These are phyloP conservation scores for Acanthosoma haemorrhoidale DNA, from an alignment of 2,888 invertebrate genomes.

Conservation along the genomic window DNA sequence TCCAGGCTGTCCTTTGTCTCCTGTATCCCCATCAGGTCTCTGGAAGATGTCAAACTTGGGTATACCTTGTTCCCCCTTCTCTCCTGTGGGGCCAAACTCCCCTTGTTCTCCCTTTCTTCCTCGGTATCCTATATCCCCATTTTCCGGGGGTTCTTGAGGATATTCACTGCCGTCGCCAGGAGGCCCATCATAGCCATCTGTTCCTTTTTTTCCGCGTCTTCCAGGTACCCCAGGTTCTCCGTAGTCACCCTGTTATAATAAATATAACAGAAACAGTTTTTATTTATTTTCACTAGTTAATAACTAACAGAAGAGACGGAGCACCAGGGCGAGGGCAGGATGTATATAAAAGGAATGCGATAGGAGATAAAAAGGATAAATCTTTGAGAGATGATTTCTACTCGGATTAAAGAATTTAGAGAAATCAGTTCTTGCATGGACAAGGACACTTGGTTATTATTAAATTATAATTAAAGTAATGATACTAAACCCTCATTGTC, in stretches of 20 bases:
- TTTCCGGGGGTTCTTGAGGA: neutral
- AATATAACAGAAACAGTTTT: too few relatives aligned
- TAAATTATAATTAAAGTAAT: too few relatives aligned
- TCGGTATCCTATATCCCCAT: neutral
- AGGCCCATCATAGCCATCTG: constrained; percentile 26
- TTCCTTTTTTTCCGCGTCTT: constrained; percentile 12
- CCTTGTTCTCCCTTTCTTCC: constrained; percentile 24
- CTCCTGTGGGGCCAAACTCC: neutral
- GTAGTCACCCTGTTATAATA: constrained; percentile 15
- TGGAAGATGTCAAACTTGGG: neutral
- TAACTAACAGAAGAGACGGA: too few relatives aligned
- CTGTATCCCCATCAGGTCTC: neutral
- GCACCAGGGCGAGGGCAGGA: too few relatives aligned
- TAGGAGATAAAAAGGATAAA: too few relatives aligned
- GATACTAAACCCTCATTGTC: too few relatives aligned
- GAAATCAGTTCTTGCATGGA: too few relatives aligned
- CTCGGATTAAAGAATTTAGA: too few relatives aligned
- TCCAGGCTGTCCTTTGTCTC: neutral
- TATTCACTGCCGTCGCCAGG: constrained; percentile 23
- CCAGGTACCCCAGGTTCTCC: constrained; percentile 28
- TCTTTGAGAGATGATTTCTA: too few relatives aligned
- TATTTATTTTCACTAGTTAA: too few relatives aligned
- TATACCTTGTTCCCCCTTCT: constrained; percentile 22
- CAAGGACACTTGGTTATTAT: too few relatives aligned
- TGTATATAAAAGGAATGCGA: too few relatives aligned